Percentiles rank a stretch among this genome's conserved stretches.
Evolutionary conservation across 2,888 invertebrate genomes (phyloP).

Genomic region (Petrolisthes manimaculis): DNA sequence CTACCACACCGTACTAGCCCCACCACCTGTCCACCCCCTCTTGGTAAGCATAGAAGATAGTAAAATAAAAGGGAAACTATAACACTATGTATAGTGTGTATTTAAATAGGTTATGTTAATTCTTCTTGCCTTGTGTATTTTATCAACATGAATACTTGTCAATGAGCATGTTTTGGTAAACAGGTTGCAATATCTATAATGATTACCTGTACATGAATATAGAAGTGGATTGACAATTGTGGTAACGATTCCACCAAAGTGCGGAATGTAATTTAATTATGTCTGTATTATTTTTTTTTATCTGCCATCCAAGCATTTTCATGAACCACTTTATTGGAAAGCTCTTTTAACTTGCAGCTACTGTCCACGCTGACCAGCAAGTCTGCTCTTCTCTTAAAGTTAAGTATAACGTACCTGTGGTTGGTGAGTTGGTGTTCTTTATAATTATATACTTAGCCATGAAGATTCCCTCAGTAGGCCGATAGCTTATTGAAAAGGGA

Average conservation of each 20-base stretch:
- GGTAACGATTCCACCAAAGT: too few relatives aligned
- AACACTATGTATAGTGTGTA: too few relatives aligned
- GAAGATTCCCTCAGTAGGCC: background rate
- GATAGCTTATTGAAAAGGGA: too few relatives aligned
- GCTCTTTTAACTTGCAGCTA: slow-evolving; percentile 59
- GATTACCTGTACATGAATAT: too few relatives aligned
- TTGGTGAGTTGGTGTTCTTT: background rate
- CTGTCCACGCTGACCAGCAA: slow-evolving; percentile 10
- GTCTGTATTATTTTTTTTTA: background rate
- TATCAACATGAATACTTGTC: too few relatives aligned
- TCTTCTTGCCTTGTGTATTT: too few relatives aligned
- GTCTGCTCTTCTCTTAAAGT: slow-evolving; percentile 6
- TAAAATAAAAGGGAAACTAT: background rate
- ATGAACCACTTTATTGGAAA: slow-evolving; percentile 50
- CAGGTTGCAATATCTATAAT: too few relatives aligned
- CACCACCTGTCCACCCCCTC: slow-evolving; percentile 34
- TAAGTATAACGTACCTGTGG: background rate
- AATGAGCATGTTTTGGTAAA: too few relatives aligned
- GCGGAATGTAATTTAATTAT: too few relatives aligned
- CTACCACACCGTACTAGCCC: slow-evolving; percentile 55
- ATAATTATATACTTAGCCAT: slow-evolving; percentile 18
- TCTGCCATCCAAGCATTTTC: slow-evolving; percentile 45
- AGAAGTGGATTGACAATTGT: too few relatives aligned
- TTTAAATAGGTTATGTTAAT: too few relatives aligned
- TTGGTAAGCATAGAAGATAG: slow-evolving; percentile 48